Conservation (phyloP, 2,797 vertebrate genomes). For the Iguana delicatissima region DNA sequence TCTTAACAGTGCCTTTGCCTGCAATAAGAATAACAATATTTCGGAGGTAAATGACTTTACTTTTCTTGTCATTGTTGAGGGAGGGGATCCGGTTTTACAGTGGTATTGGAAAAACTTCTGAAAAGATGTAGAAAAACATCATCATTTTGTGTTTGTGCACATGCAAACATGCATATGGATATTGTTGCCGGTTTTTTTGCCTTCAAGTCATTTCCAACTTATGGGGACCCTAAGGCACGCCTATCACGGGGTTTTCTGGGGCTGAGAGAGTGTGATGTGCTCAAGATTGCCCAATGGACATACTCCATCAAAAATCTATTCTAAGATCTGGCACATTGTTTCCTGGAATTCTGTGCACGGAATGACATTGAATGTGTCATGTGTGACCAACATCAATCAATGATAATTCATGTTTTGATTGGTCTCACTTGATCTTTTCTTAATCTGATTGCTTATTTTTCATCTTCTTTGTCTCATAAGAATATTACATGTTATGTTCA, state of each 20-base stretch:
- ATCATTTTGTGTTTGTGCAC: not conserved
- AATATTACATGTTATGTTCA: not conserved
- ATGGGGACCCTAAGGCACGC: too few relatives aligned
- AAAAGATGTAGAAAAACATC: not conserved
- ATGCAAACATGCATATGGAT: too few relatives aligned
- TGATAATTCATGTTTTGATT: not conserved
- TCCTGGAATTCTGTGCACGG: not conserved
- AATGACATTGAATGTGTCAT: not conserved
- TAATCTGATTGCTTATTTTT: not conserved
- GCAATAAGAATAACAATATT: not conserved
- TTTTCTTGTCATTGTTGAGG: not conserved
- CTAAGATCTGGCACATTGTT: not conserved
- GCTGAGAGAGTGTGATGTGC: too few relatives aligned
- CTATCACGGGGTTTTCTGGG: too few relatives aligned
- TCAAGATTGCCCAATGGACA: too few relatives aligned
- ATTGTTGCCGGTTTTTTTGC: too few relatives aligned
- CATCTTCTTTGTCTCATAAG: not conserved
- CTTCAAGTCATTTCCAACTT: too few relatives aligned
- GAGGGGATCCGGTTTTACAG: not conserved
- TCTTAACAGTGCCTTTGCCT: not conserved
- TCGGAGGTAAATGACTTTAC: not conserved
- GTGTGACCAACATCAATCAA: not conserved
- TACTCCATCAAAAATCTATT: not conserved
- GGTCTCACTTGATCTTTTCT: not conserved
- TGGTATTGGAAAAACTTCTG: conserved; percentile 6